Percentiles rank a stretch among this genome's conserved stretches.
phyloP scores from a whole-genome alignment of 1,140 invertebrate genomes.

The Tetramorium parvispinum region DNA sequence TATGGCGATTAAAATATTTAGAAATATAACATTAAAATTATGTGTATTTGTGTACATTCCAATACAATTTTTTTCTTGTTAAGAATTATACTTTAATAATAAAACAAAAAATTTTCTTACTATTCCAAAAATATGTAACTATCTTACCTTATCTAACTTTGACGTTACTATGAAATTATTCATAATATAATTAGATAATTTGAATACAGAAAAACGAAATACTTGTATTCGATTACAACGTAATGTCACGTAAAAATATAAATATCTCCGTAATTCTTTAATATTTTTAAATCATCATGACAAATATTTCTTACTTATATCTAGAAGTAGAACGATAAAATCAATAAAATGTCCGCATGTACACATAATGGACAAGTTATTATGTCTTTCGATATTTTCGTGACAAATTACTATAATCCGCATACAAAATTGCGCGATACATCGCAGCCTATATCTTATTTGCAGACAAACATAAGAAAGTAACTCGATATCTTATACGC shows the following conservation, averaged over 20 bases:
- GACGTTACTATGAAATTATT: slow-evolving; percentile 1
- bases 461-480: slow-evolving; percentile 18
- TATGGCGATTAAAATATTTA: not conserved
- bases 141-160: not conserved
- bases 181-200: not conserved
- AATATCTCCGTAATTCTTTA: not conserved
- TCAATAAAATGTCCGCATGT: not conserved
- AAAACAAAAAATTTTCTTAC: not conserved
- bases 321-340: not conserved
- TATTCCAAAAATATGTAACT: not conserved
- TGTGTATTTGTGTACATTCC: not conserved
- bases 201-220: not conserved
- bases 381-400: not conserved
- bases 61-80: not conserved
- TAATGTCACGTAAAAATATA: not conserved
- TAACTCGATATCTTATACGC: slow-evolving; percentile 1
- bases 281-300: not conserved
- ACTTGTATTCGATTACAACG: not conserved
- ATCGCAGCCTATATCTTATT: slow-evolving; percentile 23
- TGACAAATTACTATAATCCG: not conserved
- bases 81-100: not conserved
- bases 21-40: not conserved
- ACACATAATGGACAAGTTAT: not conserved
- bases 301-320: not conserved
- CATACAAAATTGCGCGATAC: slow-evolving; percentile 29